Evolutionary conservation across 1,140 invertebrate genomes (phyloP), one percentile per base, ranked within the genome.

Genomic region (Drosophila kohkoa): DNA sequence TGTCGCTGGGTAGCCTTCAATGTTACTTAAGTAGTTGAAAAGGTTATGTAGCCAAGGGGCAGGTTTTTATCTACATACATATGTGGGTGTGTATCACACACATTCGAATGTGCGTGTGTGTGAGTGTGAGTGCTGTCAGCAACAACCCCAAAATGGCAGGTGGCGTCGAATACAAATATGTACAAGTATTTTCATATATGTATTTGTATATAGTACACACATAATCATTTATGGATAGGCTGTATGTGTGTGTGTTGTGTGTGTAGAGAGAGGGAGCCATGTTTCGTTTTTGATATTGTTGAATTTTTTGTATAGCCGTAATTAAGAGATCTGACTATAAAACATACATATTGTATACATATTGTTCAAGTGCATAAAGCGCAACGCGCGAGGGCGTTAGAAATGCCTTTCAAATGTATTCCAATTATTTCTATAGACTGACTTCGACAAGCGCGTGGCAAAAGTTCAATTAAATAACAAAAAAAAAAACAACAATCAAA

Each of bases 121-220:
- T 13, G 35, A 54, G 48, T 43, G 46, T 41, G 46, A 43, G 69
- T 52, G 43, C 66, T 69, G 13, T 67, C 55, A 83, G 57, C 82
- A 83, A 43, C 82, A 82, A 88, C 83, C 82, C 82, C 82, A 79
- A 86, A 83, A 88, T 79, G 83, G 83, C 82, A 86, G 82, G 82
- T 86, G 82, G 79, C 73, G 86, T 38, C 46, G 32, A 6, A 51
- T 63, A 41, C 25, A 59, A 8, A 38, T 38, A 10, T 38, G 52
- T 41, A 11, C 30, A n/a, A 6, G 32, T 20, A 55, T 35, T 38
- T 3, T 20, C 54, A 55, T 55, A 83, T 86, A 81, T 75, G 82
- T 86, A 81, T 62, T 54, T 64, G 58, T 74, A 73, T 11, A 77
- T 73, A 81, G 77, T 73, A 77, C 71, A 57, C 11, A 51, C 46